Evolutionary conservation across 1,140 invertebrate species (phyloP), one percentile per base, ranked within the genome.

Genomic region (Leptinotarsa texana): DNA sequence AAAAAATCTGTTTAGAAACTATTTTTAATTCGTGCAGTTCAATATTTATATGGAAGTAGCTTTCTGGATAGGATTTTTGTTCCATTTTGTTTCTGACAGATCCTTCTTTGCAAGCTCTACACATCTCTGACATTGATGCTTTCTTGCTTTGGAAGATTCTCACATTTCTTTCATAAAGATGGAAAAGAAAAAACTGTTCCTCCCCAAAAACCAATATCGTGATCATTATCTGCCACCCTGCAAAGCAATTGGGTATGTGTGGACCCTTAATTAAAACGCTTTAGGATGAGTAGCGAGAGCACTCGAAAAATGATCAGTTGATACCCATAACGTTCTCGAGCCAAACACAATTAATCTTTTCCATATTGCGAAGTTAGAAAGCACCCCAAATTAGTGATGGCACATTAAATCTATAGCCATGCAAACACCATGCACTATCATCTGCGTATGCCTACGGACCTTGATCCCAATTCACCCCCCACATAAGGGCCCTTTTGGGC

Each of bases 381-480:
- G 76, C 74, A 81, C 81, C 83, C 83, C 83, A 81, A 80, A 84
- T 84, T 84, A 84, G 83, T 84, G 79, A 83, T 82, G 82, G 77
- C 80, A 84, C 83, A 84, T 84, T 84, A 82, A 83, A 75, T 79
- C 82, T 76, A 83, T 83, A 82, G 81, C 80, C 80, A 82, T 77
- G 80, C 83, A 83, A 82, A 82, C 81, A 82, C 81, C 81, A 81
- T 82, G 72, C 75, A 79, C 75, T 74, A 83, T 84, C 83, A 84
- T 84, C 83, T 84, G 83, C 81, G 72, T 73, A 77, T 72, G 63
- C 67, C 66, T 57, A 51, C 69, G 66, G 66, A 47, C 57, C 62
- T 70, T 67, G 71, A 69, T 63, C 66, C 74, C 48, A 77, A 71
- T 51, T 22, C 61, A 47, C 63, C 69, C 51, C 62, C 33, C 72